Base-by-base conservation (phyloP, 2,888 invertebrate genomes). In the Hololepta plana region DNA sequence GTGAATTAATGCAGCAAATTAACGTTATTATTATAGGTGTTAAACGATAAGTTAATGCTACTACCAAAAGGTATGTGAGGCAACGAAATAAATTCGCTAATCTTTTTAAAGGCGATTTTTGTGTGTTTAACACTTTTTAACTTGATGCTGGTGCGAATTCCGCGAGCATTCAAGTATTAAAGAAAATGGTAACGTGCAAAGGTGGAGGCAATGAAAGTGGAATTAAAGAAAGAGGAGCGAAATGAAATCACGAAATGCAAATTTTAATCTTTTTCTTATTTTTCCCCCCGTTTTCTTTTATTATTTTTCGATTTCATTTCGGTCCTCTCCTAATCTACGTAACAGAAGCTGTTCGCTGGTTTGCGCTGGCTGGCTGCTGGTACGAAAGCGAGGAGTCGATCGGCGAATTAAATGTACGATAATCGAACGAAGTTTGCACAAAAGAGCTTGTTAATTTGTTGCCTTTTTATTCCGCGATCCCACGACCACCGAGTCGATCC, bases 361-460 rank as follows among this genome's bases (percentile, higher is more conserved):
- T 15, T 28, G 28, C 34, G 27, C 31, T 27, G 32, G 33, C 37
- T 30, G 32, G 33, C 36, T n/a, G n/a, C n/a, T n/a, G n/a, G n/a
- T n/a, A n/a, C n/a, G n/a, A n/a, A n/a, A n/a, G 33, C 27, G 33
- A 33, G 34, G 35, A 32, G 31, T 32, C 32, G 38, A 38, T 38
- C 38, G 34, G 32, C 32, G 34, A 38, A 38, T 38, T 35, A 38
- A 35, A 37, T 33, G 32, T 30, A 34, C 35, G 38, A 38, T 38
- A 38, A 37, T 38, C 38, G 35, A 37, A 37, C 36, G 36, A 38
- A 38, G 38, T 38, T 37, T 36, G 36, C 37, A 37, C 38, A 38
- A 38, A n/a, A 38, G 38, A 37, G 36, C 38, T 38, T 38, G 38
- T 38, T 38, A 38, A 38, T 38, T 38, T 36, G 38, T 33, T 30